Evolutionary conservation across 2,797 vertebrate genomes (phyloP), one percentile per base, ranked within the genome.

Genomic region (Masticophis lateralis): DNA sequence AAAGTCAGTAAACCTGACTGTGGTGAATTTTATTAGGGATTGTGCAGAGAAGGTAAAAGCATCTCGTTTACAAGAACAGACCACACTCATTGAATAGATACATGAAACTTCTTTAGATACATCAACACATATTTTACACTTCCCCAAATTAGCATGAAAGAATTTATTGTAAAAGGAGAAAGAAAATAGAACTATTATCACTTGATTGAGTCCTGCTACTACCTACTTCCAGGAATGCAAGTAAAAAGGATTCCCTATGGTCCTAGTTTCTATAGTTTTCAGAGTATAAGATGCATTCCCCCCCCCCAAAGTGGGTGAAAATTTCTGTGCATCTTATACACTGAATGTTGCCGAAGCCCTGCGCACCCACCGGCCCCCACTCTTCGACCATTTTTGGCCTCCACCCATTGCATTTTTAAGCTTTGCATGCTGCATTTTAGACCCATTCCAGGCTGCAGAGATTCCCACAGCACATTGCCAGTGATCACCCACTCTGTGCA

Each of bases 1-100:
- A 96, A 93, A 95, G 94, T 94, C 96, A 97, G 51, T 95, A 96
- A 96, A 97, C 96, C 94, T 96, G 95, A 95, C 95, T 97, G 47
- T 95, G 94, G 97, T 96, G 90, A 95, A 96, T 96, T 96, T 95
- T 90, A 95, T 94, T 79, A 95, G 93, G 93, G 92, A 93, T 97
- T 96, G 61, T 94, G 60, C 69, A 92, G 93, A 87, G 96, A 93
- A 95, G 93, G 93, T 94, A 93, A 89, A 93, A 96, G 93, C 95
- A 94, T 89, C 94, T 89, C 57, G 92, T 94, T 95, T 96, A 93
- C 91, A 90, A 97, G 96, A 43, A 89, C 91, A 95, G 94, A 95
- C 95, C 93, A 96, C 96, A 95, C 94, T 87, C 79, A 89, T 51
- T 89, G 69, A 91, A 57, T n/a, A 53, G 0, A 2, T 20, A 93